Conservation (phyloP, 2,888 invertebrate species). For the Metellina segmentata region DNA sequence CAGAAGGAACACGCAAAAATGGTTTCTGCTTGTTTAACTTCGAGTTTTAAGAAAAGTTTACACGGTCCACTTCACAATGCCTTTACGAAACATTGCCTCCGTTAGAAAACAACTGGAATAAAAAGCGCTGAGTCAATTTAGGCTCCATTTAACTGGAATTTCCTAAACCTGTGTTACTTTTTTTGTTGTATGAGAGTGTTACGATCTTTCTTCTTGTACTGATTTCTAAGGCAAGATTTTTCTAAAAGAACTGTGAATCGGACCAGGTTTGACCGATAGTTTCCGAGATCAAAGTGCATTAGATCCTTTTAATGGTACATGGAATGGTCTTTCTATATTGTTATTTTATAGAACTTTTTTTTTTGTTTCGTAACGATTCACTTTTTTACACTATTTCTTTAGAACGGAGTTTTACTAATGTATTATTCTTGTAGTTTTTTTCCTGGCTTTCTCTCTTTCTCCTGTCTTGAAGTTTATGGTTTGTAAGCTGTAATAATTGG, state of each 20-base stretch:
- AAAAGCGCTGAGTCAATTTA: conserved; percentile 64
- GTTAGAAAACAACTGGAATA: conserved; percentile 54
- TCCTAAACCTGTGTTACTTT: conserved; percentile 9
- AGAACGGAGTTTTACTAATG: neutral
- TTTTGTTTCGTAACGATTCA: neutral
- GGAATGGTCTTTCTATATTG: neutral
- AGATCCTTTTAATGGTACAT: conserved; percentile 30
- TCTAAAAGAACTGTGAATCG: conserved; percentile 26
- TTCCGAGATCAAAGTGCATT: conserved; percentile 27
- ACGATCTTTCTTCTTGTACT: conserved; percentile 39
- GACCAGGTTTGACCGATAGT: conserved; percentile 26
- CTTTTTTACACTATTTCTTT: neutral
- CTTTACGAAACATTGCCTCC: conserved; percentile 69
- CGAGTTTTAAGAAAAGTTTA: conserved; percentile 72
- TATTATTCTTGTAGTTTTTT: neutral
- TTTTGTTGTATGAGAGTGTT: conserved; percentile 20
- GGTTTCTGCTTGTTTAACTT: conserved; percentile 69
- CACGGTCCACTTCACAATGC: conserved; percentile 30
- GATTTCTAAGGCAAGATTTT: conserved; percentile 22
- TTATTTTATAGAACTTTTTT: neutral
- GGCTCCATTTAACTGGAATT: conserved; percentile 73
- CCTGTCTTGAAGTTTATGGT: neutral
- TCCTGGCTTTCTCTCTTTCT: neutral
- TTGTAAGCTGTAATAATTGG: neutral
- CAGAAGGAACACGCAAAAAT: conserved; percentile 52